These are phyloP conservation scores for Lemur catta DNA, from an alignment of 2,797 vertebrate genomes.

Conservation along the genomic window DNA sequence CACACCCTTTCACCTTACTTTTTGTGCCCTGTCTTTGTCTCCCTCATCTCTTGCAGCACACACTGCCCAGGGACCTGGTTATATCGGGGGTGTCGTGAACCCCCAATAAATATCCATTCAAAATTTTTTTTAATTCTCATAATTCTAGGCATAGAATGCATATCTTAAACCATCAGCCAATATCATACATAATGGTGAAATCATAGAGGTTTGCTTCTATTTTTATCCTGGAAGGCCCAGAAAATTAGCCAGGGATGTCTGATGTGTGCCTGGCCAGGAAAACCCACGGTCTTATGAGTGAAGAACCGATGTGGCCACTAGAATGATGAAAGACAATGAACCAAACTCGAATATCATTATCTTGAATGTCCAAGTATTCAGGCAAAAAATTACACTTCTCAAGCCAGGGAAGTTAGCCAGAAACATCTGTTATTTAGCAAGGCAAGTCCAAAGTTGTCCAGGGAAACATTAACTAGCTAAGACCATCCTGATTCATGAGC, in stretches of 20 bases:
- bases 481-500: background rate
- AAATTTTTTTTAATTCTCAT: background rate
- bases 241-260: background rate
- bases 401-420: background rate
- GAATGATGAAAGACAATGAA: background rate
- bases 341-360: background rate
- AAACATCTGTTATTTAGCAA: constrained; percentile 11
- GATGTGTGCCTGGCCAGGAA: background rate
- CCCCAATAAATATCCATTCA: background rate
- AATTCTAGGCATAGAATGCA: background rate
- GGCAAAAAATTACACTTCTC: background rate
- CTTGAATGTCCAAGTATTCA: background rate
- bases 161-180: background rate
- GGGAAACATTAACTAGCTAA: background rate
- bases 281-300: background rate
- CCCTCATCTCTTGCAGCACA: no score
- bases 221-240: background rate
- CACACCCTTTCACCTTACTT: no score
- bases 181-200: background rate
- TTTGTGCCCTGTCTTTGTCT: no score
- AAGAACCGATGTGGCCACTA: background rate
- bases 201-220: background rate
- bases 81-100: no score
- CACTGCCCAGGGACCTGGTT: no score
- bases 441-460: background rate